Evolutionary conservation across 2,888 invertebrate genomes (phyloP).

Genomic region (Panorpa germanica): DNA sequence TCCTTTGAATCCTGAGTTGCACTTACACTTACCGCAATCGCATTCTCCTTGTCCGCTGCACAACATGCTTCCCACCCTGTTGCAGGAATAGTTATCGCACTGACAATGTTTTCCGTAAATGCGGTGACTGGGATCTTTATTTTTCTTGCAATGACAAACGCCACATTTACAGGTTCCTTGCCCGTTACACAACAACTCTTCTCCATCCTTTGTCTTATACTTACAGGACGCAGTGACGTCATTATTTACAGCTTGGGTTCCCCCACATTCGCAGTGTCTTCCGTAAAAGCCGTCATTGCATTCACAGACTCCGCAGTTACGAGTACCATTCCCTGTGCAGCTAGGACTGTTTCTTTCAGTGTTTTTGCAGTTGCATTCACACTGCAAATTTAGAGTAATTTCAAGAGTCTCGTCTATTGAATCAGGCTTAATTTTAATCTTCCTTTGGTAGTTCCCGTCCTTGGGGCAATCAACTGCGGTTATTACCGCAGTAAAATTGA

Average conservation of each 20-base stretch:
- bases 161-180: conserved; percentile 26
- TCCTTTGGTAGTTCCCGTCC: conserved; percentile 23
- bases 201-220: conserved; percentile 12
- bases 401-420: conserved; percentile 49
- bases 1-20: no score
- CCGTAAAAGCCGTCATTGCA: conserved; percentile 31
- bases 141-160: conserved; percentile 19
- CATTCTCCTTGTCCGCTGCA: no score
- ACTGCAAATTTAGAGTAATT: conserved; percentile 46
- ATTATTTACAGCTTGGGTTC: conserved; percentile 12
- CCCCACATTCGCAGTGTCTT: conserved; percentile 41
- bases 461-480: conserved; percentile 38
- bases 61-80: no score
- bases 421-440: conserved; percentile 46
- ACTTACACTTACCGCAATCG: no score
- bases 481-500: conserved; percentile 32
- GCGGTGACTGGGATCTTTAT: conserved; percentile 14
- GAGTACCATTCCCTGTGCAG: conserved; percentile 27
- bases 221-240: conserved; percentile 18
- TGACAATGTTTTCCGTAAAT: conserved; percentile 25
- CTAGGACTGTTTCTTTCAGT: conserved; percentile 8
- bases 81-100: no score
- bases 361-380: conserved; percentile 52
- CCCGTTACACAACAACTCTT: conserved; percentile 21
- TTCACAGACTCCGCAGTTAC: conserved; percentile 32